Base-by-base conservation (phyloP, 2,888 invertebrate genomes). In the Malthinus seriepunctatus region DNA sequence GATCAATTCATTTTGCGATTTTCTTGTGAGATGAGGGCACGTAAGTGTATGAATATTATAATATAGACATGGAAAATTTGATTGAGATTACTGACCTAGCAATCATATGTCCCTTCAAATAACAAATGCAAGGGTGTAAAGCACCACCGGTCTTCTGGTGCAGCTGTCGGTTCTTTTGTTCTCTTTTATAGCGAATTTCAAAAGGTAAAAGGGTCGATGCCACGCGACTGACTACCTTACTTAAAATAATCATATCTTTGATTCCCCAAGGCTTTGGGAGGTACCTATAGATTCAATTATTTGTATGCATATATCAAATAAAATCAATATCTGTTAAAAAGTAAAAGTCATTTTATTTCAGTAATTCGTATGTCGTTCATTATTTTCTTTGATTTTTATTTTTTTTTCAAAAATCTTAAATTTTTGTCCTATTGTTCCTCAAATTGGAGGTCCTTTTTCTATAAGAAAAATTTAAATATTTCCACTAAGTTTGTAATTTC, bases 201-300 rank as follows among this genome's bases (percentile, higher is more conserved):
- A 62, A 60, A 65, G 57, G 65, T 63, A 66, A 66, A 66, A 64
- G 66, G 66, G 63, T 60, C 59, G 56, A 61, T 56, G 61, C 60
- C 64, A 66, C 64, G 64, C 63, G 66, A 59, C 64, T 51, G 55
- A 39, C 14, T 50, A 35, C 32, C 12, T 34, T 53, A 46, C 37
- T 15, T 34, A 37, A 14, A 42, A 23, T 42, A 42, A 42, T 42
- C 39, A 42, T 42, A 42, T 42, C 39, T 42, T 15, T 42, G 15
- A 42, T 42, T 42, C 39, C 9, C 23, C 23, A 23, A 23, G 23
- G 23, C 23, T 23, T 23, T 23, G 5, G 23, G 23, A 23, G 23
- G 23, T 23, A 23, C 23, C 23, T 23, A 23, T 5, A 23, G 2
- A 23, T 23, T 23, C 23, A 23, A 23, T 23, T 23, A 23, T 23